Conservation (phyloP, 2,797 vertebrate genomes). For the Helarctos malayanus region DNA sequence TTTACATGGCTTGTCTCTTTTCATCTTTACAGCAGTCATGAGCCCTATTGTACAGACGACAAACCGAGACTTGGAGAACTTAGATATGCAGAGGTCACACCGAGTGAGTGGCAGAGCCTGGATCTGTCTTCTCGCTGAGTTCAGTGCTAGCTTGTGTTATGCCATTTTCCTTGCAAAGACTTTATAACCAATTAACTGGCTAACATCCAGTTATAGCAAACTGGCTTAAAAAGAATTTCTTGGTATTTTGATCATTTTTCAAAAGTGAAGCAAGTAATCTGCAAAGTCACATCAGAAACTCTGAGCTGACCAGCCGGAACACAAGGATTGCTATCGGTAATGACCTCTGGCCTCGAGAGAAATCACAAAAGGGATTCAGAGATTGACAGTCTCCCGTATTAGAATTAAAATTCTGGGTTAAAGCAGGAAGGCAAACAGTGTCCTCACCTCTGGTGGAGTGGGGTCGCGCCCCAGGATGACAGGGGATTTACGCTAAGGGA, state of each 20-base stretch:
- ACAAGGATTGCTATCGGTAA: neutral
- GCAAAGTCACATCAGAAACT: conserved; percentile 46
- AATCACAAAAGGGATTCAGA: conserved; percentile 57
- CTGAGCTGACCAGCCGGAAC: neutral
- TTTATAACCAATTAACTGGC: neutral
- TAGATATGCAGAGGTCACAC: neutral
- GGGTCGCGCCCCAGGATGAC: neutral
- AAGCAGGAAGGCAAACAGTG: neutral
- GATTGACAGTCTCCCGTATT: neutral
- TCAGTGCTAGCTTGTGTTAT: neutral
- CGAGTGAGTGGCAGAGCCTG: neutral
- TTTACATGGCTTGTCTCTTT: neutral
- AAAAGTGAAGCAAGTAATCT: conserved; percentile 15
- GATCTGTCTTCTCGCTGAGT: neutral
- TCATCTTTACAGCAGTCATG: neutral
- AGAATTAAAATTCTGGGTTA: conserved; percentile 17
- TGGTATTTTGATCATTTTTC: neutral
- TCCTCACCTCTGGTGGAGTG: neutral
- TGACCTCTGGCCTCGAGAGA: neutral
- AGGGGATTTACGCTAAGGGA: neutral
- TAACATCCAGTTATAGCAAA: neutral
- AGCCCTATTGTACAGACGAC: conserved; percentile 4
- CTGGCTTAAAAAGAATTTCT: neutral
- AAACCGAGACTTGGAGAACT: conserved; percentile 1
- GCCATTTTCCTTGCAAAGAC: neutral